Evolutionary conservation across 2,113 vertebrate species (phyloP).

Genomic region (Mirounga angustirostris): DNA sequence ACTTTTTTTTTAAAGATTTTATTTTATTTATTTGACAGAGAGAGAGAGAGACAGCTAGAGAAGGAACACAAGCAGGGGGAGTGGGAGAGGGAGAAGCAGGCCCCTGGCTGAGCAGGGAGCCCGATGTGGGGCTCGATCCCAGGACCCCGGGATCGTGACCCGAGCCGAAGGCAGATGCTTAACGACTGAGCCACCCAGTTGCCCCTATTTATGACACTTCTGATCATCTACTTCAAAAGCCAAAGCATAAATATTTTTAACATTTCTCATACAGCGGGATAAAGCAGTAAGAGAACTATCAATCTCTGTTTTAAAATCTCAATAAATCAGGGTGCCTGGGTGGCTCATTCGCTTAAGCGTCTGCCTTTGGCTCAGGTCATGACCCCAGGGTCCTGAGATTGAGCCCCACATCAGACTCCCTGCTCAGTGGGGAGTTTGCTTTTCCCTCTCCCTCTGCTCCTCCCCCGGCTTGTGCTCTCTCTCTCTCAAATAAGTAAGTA

Average conservation of each 20-base stretch:
- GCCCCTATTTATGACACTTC: not conserved
- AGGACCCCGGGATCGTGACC: too few relatives aligned
- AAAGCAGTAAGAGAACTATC: not conserved
- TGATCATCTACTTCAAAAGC: conserved; percentile 12
- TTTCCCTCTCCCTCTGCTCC: not conserved
- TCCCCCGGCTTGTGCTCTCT: not conserved
- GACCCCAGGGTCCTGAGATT: not conserved
- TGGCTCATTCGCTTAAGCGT: not conserved
- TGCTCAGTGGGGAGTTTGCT: not conserved
- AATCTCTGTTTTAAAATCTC: conserved; percentile 11
- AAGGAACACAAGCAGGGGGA: too few relatives aligned
- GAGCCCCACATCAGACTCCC: not conserved
- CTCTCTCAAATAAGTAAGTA: not conserved
- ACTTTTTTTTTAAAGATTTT: not conserved
- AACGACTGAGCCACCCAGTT: too few relatives aligned
- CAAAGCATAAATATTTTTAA: conserved; percentile 37
- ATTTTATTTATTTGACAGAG: too few relatives aligned
- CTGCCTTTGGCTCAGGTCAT: not conserved
- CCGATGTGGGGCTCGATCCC: too few relatives aligned
- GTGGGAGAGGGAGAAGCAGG: too few relatives aligned
- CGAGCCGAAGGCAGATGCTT: too few relatives aligned
- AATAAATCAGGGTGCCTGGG: not conserved
- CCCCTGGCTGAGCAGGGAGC: too few relatives aligned
- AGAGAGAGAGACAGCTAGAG: too few relatives aligned
- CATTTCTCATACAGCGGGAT: not conserved